Percentiles rank a stretch among this genome's conserved stretches.
Conservation (phyloP, 1,140 invertebrate species). For the Diachasmimorpha longicaudata region DNA sequence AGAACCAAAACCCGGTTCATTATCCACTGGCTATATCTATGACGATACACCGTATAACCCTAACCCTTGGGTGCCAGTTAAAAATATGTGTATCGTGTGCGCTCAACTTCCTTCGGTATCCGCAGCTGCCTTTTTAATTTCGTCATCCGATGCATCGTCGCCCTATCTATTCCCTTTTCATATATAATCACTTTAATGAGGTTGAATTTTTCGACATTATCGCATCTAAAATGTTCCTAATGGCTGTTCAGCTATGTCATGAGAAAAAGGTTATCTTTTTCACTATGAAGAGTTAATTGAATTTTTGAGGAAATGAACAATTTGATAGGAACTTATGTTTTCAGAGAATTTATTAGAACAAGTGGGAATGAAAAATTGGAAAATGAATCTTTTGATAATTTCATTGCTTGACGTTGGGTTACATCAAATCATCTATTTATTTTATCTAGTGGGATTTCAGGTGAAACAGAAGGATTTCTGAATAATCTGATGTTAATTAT, state of each 20-base stretch:
- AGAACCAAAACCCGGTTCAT: neutral
- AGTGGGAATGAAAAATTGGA: neutral
- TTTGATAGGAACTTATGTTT: neutral
- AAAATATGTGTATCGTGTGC: neutral
- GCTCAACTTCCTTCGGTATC: neutral
- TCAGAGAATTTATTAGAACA: neutral
- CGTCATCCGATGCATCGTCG: neutral
- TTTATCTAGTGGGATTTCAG: no score
- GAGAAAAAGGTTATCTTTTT: neutral
- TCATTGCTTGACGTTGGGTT: no score
- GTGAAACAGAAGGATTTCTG: no score
- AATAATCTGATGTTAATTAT: no score
- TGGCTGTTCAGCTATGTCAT: neutral
- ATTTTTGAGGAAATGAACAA: neutral
- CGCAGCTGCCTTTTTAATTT: slow-evolving; percentile 22
- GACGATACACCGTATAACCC: neutral
- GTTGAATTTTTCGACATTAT: neutral
- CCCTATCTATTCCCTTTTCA: slow-evolving; percentile 3
- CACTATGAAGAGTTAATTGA: neutral
- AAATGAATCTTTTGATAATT: neutral
- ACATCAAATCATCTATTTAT: no score
- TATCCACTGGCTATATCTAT: slow-evolving; percentile 9
- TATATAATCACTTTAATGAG: slow-evolving; percentile 11
- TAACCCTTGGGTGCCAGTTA: neutral
- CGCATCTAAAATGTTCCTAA: neutral